Conservation (phyloP, 2,113 vertebrate species). For the Australoheros scitulus region DNA sequence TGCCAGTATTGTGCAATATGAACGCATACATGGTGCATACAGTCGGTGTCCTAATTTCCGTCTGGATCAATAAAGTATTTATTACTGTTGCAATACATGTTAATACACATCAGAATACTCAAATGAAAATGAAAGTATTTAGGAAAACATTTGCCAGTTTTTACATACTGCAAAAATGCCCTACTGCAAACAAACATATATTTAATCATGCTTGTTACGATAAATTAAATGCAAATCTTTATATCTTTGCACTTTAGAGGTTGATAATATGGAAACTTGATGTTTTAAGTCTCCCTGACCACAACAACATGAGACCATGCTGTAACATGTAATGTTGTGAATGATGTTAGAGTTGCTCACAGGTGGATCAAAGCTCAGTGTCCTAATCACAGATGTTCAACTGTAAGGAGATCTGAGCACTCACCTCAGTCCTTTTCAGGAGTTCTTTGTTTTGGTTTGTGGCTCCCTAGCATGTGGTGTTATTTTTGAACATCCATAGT, state of each 20-base stretch:
- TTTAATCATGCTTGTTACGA: no score
- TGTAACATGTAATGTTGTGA: not conserved
- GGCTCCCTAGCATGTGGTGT: not conserved
- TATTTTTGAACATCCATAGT: not conserved
- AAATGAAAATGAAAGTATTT: not conserved
- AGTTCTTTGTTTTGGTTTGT: not conserved
- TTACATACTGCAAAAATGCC: not conserved
- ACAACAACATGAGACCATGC: no score
- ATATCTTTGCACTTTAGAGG: not conserved
- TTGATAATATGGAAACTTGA: not conserved
- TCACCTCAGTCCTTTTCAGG: constrained; percentile 14
- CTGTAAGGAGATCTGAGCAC: constrained; percentile 13
- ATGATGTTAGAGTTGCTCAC: not conserved
- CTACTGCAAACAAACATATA: not conserved
- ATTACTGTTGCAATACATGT: not conserved
- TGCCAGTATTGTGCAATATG: not conserved
- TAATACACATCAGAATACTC: not conserved
- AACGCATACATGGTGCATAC: not conserved
- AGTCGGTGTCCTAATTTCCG: not conserved
- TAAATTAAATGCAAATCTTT: not conserved
- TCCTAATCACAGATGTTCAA: not conserved
- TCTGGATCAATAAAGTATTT: no score
- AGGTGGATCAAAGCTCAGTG: not conserved
- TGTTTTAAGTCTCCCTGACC: not conserved
- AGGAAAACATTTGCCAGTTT: not conserved